phyloP scores from a whole-genome alignment of 2,797 vertebrate genomes.

The Sardinella longiceps region DNA sequence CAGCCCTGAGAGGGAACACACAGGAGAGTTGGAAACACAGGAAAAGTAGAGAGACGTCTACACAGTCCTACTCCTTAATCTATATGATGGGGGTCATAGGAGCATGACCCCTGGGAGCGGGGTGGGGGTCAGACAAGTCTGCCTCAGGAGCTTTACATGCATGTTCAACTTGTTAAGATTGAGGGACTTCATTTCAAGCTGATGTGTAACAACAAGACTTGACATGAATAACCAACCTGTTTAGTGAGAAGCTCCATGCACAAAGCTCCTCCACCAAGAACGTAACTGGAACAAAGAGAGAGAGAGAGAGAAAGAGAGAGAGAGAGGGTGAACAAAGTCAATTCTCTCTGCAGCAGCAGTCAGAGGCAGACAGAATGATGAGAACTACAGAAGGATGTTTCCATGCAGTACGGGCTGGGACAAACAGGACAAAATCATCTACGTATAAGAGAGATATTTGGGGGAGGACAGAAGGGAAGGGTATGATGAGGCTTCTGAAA shows the following conservation, averaged over 20 bases:
- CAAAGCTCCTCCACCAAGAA: conserved; percentile 94
- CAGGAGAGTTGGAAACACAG: too few species aligned
- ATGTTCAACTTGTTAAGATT: neutral
- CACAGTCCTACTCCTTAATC: too few species aligned
- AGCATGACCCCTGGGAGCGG: too few species aligned
- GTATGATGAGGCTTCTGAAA: neutral
- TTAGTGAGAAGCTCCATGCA: conserved; percentile 99
- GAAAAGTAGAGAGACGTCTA: too few species aligned
- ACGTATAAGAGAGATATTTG: too few species aligned
- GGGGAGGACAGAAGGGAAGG: neutral
- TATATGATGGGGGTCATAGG: too few species aligned
- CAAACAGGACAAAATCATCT: too few species aligned
- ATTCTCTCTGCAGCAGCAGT: too few species aligned
- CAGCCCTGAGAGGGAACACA: conserved; percentile 79
- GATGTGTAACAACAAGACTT: neutral
- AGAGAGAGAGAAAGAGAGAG: neutral
- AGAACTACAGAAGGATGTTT: neutral
- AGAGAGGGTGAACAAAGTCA: too few species aligned
- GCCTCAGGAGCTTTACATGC: neutral
- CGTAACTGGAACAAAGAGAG: conserved; percentile 77
- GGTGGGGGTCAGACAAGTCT: neutral
- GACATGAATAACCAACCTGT: conserved; percentile 78
- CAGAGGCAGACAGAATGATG: too few species aligned
- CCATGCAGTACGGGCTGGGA: neutral
- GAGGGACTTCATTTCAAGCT: neutral